Evolutionary conservation across 2,113 vertebrate genomes (phyloP), one percentile per base, ranked within the genome.

Genomic region (Thamnophis sirtalis): DNA sequence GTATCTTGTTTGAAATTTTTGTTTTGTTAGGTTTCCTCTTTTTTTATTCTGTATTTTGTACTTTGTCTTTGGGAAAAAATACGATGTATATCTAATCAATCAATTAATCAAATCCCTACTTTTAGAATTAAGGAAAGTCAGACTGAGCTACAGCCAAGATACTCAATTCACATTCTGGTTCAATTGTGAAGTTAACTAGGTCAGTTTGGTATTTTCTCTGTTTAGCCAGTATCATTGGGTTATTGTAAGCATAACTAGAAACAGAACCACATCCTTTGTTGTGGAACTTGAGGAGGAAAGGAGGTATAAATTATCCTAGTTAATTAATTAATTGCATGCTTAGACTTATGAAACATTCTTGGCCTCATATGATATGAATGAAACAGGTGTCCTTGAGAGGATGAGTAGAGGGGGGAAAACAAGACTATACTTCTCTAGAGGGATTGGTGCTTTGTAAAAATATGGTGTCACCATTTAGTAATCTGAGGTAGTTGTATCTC

Each of bases 391-490:
- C 24, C 17, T 48, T n/a, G 19, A n/a, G 38, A 9, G 58, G 91
- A 80, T 89, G 93, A 90, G 33, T n/a, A 0, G 0, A 91, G 85
- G 84, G 38, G 38, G 2, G 3, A 4, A 89, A 89, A 53, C 87
- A 94, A 95, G 93, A 91, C 91, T 91, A 94, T 9, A 73, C 4
- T 4, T 94, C 95, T 89, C 92, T 93, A 86, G 93, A 90, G 93
- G 92, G 33, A 55, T 54, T 92, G 85, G 88, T 19, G n/a, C 73
- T 94, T 95, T 92, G 92, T 6, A 7, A 94, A 94, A 96, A 95
- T 93, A 93, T 95, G 94, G 92, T 95, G 93, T 93, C 91, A 95
- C 91, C 73, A 49, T 88, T 58, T 93, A 87, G 73, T 89, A 94
- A 68, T 92, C 33, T 91, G 93, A 84, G 92, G 91, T 94, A 85